Evolutionary conservation across 1,140 invertebrate species (phyloP).

Genomic region (Periplaneta americana): DNA sequence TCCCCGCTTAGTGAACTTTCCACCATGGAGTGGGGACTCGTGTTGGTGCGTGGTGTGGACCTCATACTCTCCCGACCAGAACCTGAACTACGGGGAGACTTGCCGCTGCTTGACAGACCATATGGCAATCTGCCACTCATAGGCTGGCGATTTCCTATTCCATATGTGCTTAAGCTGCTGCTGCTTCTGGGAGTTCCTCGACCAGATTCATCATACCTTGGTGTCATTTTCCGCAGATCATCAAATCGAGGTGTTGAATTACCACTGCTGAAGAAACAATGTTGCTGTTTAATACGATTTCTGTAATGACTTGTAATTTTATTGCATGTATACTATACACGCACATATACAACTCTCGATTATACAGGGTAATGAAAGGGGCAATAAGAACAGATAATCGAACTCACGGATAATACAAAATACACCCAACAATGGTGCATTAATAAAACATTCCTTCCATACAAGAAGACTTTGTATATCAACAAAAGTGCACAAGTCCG

Average conservation of each 20-base stretch:
- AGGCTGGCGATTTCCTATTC: not conserved
- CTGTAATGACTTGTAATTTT: not conserved
- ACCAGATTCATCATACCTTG: constrained; percentile 26
- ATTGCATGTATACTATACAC: not conserved
- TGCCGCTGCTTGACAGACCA: constrained; percentile 9
- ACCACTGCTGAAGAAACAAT: not conserved
- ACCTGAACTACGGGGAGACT: constrained; percentile 27
- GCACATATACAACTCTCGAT: no score
- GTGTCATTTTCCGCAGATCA: constrained; percentile 18
- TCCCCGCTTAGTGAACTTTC: constrained; percentile 67
- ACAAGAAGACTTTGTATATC: no score
- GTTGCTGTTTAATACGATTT: no score
- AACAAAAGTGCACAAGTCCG: no score
- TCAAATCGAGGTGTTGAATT: constrained; percentile 17
- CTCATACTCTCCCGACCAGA: constrained; percentile 43
- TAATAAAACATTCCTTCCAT: no score
- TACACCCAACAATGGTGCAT: no score
- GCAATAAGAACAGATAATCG: no score
- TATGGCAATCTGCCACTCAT: not conserved
- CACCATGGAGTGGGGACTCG: constrained; percentile 74
- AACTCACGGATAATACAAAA: no score
- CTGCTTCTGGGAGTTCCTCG: constrained; percentile 26
- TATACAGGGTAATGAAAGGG: no score
- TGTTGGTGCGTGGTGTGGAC: constrained; percentile 76
- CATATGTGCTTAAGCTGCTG: not conserved